Base-by-base conservation (phyloP, 2,797 vertebrate genomes). In the Smutsia gigantea region DNA sequence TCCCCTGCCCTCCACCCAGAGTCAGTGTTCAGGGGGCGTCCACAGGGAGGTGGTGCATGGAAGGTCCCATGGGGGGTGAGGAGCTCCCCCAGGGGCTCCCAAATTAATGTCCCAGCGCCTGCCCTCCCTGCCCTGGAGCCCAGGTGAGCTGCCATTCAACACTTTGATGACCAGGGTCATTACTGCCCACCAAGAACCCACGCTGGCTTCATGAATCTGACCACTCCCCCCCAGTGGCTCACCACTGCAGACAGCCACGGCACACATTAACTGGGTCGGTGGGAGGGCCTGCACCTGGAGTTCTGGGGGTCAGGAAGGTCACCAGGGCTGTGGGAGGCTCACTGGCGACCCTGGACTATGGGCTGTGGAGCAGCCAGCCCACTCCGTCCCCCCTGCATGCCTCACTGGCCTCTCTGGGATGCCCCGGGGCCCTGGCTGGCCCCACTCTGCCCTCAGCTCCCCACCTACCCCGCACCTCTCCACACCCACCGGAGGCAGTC, bases 321-420 rank as follows among this genome's bases (percentile, higher is more conserved):
- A 53, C 42, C 14, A 64, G 94, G 51, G 17, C 61, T 19, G 27
- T 0, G 7, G 88, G 64, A 31, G 49, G 63, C 77, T 79, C 7
- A 25, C 1, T 5, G 7, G 51, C 29, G 69, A 42, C 49, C 29
- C 74, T 29, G 42, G 23, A 31, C 23, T 0, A 11, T 0, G 0
- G 74, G 55, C 19, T 10, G 5, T 0, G 17, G 85, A 31, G 53
- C 0, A 1, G 13, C 51, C 0, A 1, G 74, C 64, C 55, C 12
- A 0, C n/a, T 13, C 31, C 0, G 55, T 0, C 0, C 25, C 31
- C 49, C 55, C 18, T 8, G 1, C 5, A 2, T 0, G 0, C 39
- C 42, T 34, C 9, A 4, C 46, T 8, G n/a, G 81, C 12, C 68
- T n/a, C 74, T 69, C 42, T 8, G 8, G 51, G 68, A 61, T 8